These are phyloP conservation scores for Drosophila yakuba DNA, from an alignment of 1,140 invertebrate genomes.

Conservation along the genomic window DNA sequence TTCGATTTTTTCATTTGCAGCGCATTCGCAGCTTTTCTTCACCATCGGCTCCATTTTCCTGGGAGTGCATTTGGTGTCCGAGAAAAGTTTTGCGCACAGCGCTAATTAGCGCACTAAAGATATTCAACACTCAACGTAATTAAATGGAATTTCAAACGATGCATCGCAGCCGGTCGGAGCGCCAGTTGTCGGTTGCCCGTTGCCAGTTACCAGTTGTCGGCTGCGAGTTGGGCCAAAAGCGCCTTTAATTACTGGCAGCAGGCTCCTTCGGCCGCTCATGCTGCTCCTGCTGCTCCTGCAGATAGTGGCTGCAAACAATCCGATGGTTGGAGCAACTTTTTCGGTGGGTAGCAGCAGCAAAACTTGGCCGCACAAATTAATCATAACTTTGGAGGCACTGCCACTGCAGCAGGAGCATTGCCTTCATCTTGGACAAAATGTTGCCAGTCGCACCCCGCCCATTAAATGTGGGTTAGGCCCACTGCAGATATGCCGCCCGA, in stretches of 20 bases:
- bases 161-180: slow-evolving; percentile 35
- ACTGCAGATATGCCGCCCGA: slow-evolving; percentile 15
- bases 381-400: slow-evolving; percentile 74
- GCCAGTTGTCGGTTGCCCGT: slow-evolving; percentile 6
- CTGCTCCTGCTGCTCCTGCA: slow-evolving; percentile 24
- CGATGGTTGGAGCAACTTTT: slow-evolving; percentile 52
- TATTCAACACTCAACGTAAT: slow-evolving; percentile 80
- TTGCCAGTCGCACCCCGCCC: slow-evolving; percentile 35
- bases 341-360: slow-evolving; percentile 57
- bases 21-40: slow-evolving; percentile 1
- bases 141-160: slow-evolving; percentile 82
- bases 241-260: slow-evolving; percentile 68
- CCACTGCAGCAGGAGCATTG: slow-evolving; percentile 42
- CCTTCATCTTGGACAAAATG: slow-evolving; percentile 49
- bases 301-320: slow-evolving; percentile 41
- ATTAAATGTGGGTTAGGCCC: slow-evolving; percentile 73
- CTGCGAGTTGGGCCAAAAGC: slow-evolving; percentile 57
- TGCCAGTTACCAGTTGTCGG: slow-evolving; percentile 21
- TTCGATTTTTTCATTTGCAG: slow-evolving; percentile 67
- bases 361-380: slow-evolving; percentile 78
- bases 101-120: slow-evolving; percentile 76
- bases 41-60: slow-evolving; percentile 7
- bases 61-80: slow-evolving; percentile 60
- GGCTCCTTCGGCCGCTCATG: slow-evolving; percentile 2
- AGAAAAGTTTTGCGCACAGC: slow-evolving; percentile 62